Base-by-base conservation (phyloP, 2,113 vertebrate species). In the Lates calcarifer region DNA sequence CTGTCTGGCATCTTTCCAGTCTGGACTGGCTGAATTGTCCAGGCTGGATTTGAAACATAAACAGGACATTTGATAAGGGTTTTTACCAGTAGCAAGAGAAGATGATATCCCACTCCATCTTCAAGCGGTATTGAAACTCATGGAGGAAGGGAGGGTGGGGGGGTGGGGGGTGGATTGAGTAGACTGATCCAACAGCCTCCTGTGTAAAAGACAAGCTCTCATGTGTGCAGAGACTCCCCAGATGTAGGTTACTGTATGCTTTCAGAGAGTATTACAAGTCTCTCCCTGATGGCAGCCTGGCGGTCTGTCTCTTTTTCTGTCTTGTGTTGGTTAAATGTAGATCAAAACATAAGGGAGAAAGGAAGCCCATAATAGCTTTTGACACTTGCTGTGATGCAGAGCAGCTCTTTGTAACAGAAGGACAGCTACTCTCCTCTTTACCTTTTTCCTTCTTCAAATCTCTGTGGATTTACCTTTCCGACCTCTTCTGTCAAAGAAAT, bases 341-440 rank as follows among this genome's bases (percentile, higher is more conserved):
- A 94, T 93, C 86, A 94, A 91, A 95, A 89, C 87, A 76, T 69
- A 51, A 56, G 63, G 71, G 65, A 85, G 64, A 77, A 57, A 45
- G 28, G 61, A 76, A 66, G 66, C 87, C 74, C 78, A 35, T 87
- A 92, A 92, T 84, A 79, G 79, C 72, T 79, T 87, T 39, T 91
- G 92, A 92, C 78, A 73, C 71, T 69, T 28, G 55, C 77, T 84
- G 77, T 90, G 83, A 91, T 89, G 85, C 68, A 45, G 60, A 78
- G 73, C 75, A 58, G 20, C 71, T 57, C 74, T 85, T 80, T 83
- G 45, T 82, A 69, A 76, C 67, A 73, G 77, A 11, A 43, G 26
- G 76, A 84, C 74, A 57, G 63, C 26, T 22, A 18, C 78, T 78
- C 63, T 65, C 24, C 58, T 66, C 68, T 84, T 74, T 78, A 73